Evolutionary conservation across 37 sponge, comb jelly and placozoan species (phyloP).

Genomic region (Cladorhizidae sp.): DNA sequence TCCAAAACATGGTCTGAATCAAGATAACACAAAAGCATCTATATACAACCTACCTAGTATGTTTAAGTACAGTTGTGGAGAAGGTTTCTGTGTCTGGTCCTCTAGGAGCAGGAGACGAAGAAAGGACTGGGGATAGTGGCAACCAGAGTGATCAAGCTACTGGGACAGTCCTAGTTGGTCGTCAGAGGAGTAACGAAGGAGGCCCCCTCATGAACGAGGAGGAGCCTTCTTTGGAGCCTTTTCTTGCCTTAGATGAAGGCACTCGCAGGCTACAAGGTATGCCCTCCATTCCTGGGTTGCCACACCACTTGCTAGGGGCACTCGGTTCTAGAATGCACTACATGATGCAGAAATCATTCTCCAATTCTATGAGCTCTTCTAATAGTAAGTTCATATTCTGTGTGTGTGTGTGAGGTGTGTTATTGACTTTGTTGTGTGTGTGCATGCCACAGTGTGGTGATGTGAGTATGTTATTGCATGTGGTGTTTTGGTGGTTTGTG

Average conservation of each 20-base stretch:
- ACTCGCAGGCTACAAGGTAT: constrained; percentile 45
- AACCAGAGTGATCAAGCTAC: background rate
- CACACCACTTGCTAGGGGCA: constrained; percentile 75
- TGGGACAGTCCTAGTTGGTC: background rate
- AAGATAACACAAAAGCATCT: too few relatives aligned
- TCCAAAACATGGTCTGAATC: background rate
- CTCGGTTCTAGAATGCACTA: constrained; percentile 69
- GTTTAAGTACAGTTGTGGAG: too few relatives aligned
- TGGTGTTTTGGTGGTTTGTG: background rate
- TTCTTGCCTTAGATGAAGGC: constrained; percentile 36
- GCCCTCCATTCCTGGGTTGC: constrained; percentile 44
- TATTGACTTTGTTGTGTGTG: background rate
- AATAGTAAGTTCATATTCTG: constrained; percentile 37
- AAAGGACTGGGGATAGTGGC: too few relatives aligned
- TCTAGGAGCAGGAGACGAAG: too few relatives aligned
- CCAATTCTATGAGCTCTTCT: constrained; percentile 52
- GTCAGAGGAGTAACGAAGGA: too few relatives aligned
- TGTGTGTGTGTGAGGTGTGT: background rate
- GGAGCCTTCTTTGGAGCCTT: constrained; percentile 33
- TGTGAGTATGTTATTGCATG: background rate
- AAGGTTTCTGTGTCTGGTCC: too few relatives aligned
- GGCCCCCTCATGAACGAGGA: background rate
- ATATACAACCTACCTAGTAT: too few relatives aligned
- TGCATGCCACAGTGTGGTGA: background rate
- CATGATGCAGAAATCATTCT: constrained; percentile 50